These are phyloP conservation scores for Corbicula japonica DNA, from an alignment of 2,888 invertebrate genomes.

Conservation along the genomic window DNA sequence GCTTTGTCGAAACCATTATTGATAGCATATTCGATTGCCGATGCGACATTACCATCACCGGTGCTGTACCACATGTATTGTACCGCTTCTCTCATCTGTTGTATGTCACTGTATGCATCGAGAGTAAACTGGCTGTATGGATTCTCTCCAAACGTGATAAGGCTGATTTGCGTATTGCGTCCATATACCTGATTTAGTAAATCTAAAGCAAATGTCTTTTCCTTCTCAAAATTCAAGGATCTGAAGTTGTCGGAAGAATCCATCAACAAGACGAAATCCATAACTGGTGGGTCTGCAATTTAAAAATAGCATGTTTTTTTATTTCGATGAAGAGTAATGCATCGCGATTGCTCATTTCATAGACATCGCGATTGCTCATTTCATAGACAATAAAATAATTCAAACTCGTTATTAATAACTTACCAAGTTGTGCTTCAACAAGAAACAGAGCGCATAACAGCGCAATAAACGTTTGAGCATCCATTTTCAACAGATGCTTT, in stretches of 20 bases:
- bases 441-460: no score
- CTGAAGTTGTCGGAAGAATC: conserved; percentile 39
- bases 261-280: conserved; percentile 39
- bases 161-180: conserved; percentile 10
- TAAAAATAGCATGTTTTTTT: no score
- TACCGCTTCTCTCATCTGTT: not conserved
- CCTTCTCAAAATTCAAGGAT: conserved; percentile 28
- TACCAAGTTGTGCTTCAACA: no score
- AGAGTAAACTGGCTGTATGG: conserved; percentile 31
- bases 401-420: no score
- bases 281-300: no score
- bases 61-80: conserved; percentile 31
- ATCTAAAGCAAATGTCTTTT: conserved; percentile 21
- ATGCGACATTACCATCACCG: conserved; percentile 18
- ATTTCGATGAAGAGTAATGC: no score
- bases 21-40: conserved; percentile 27
- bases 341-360: no score
- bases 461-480: no score
- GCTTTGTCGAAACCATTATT: conserved; percentile 28
- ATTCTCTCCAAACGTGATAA: conserved; percentile 33
- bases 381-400: no score
- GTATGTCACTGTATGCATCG: conserved; percentile 10
- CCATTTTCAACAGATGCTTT: no score
- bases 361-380: no score
- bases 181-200: conserved; percentile 8